phyloP scores from a whole-genome alignment of 2,888 invertebrate genomes.

The Augiades crinisus region DNA sequence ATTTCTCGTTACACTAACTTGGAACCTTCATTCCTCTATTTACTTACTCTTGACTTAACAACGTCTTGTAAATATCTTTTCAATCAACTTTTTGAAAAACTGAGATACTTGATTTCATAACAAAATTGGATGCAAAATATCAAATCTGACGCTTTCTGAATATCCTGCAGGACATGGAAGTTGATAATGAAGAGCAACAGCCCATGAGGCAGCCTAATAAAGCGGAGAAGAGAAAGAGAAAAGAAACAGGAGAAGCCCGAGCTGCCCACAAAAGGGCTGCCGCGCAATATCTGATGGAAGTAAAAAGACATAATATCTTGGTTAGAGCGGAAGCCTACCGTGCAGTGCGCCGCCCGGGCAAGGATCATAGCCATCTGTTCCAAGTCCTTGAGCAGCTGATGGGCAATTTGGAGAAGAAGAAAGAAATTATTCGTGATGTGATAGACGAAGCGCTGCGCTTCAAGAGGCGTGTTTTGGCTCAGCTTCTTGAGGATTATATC shows the following conservation, averaged over 20 bases:
- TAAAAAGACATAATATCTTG: neutral
- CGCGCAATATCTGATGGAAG: neutral
- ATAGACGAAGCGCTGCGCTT: constrained; percentile 11
- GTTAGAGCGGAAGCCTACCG: constrained; percentile 2
- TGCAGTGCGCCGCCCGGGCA: constrained; percentile 11
- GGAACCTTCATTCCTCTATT: neutral
- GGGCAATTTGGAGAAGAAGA: neutral
- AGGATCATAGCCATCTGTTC: neutral
- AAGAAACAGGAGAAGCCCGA: no score
- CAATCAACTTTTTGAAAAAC: neutral
- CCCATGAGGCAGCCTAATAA: no score
- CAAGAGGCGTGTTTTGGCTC: constrained; percentile 3
- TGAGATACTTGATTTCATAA: neutral
- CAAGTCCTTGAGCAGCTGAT: neutral
- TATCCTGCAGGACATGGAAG: constrained; percentile 10
- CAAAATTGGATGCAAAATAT: neutral
- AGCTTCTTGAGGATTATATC: constrained; percentile 7
- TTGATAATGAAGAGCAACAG: neutral
- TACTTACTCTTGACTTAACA: neutral
- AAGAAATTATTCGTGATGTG: constrained; percentile 3
- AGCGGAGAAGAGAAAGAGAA: no score
- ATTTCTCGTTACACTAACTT: no score
- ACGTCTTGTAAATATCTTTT: neutral
- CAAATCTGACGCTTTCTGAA: constrained; percentile 1
- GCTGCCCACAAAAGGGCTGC: neutral